phyloP scores from a whole-genome alignment of 2,113 vertebrate species.

The Thamnaconus septentrionalis region DNA sequence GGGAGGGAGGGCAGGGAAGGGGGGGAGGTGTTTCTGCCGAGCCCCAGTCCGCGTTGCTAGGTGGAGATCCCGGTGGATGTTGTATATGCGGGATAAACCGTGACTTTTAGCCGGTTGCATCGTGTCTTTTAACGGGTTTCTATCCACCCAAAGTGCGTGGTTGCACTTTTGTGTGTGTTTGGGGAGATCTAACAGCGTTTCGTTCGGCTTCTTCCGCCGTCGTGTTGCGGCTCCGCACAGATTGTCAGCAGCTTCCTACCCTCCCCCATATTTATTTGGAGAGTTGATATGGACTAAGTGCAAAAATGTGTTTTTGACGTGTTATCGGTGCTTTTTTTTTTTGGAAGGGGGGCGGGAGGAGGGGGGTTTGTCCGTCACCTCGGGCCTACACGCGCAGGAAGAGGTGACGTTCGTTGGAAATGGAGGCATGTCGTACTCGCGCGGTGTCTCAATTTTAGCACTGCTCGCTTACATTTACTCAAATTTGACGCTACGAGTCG shows the following conservation, averaged over 20 bases:
- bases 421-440: neutral
- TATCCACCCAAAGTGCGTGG: neutral
- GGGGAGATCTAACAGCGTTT: too few species aligned
- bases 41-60: slow-evolving; percentile 43
- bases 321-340: neutral
- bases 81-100: slow-evolving; percentile 6
- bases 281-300: neutral
- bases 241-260: neutral
- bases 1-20: neutral
- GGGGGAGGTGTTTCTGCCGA: slow-evolving; percentile 2
- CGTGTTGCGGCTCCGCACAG: neutral
- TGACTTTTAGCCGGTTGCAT: too few species aligned
- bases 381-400: neutral
- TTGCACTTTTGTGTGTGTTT: neutral
- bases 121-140: too few species aligned
- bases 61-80: slow-evolving; percentile 32
- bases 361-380: neutral
- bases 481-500: neutral
- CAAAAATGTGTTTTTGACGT: neutral
- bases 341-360: neutral
- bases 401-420: slow-evolving; percentile 4
- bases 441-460: neutral
- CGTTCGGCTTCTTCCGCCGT: too few species aligned
- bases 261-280: neutral
- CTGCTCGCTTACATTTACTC: too few species aligned